Percentiles rank a stretch among this genome's conserved stretches.
These are phyloP conservation scores for Tinea semifulvella DNA, from an alignment of 2,888 invertebrate genomes.

Conservation along the genomic window DNA sequence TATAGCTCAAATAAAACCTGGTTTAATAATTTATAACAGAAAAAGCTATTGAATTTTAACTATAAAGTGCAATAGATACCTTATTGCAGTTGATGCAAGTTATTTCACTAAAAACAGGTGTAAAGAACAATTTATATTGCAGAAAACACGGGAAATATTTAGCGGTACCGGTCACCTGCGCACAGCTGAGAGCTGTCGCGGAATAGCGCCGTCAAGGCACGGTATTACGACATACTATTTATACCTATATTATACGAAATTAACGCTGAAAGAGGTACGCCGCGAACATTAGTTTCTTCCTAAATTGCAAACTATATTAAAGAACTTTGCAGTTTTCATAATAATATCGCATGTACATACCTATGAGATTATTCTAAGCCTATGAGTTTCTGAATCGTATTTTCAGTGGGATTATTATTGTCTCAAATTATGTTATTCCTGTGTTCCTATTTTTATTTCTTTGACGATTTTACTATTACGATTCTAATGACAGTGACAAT, in stretches of 20 bases:
- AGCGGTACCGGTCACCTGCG: slow-evolving; percentile 8
- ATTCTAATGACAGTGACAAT: slow-evolving; percentile 3
- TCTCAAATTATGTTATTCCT: neutral
- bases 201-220: slow-evolving; percentile 7
- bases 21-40: too few species aligned
- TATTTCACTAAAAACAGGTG: neutral
- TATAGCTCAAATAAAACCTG: too few species aligned
- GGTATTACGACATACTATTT: slow-evolving; percentile 13
- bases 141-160: neutral
- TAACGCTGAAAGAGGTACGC: slow-evolving; percentile 1
- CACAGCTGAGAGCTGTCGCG: slow-evolving; percentile 1
- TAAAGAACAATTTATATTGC: neutral
- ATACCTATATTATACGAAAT: slow-evolving; percentile 12
- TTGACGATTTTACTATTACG: neutral
- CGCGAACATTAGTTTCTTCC: neutral
- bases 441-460: slow-evolving; percentile 7
- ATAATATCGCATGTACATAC: neutral
- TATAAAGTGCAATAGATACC: too few species aligned
- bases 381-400: slow-evolving; percentile 16
- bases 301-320: neutral
- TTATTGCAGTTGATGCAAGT: neutral
- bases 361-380: too few species aligned
- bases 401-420: slow-evolving; percentile 23
- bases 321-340: slow-evolving; percentile 12
- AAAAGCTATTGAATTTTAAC: too few species aligned